These are phyloP conservation scores for Myotis yumanensis DNA, from an alignment of 2,113 vertebrate species.

Conservation along the genomic window DNA sequence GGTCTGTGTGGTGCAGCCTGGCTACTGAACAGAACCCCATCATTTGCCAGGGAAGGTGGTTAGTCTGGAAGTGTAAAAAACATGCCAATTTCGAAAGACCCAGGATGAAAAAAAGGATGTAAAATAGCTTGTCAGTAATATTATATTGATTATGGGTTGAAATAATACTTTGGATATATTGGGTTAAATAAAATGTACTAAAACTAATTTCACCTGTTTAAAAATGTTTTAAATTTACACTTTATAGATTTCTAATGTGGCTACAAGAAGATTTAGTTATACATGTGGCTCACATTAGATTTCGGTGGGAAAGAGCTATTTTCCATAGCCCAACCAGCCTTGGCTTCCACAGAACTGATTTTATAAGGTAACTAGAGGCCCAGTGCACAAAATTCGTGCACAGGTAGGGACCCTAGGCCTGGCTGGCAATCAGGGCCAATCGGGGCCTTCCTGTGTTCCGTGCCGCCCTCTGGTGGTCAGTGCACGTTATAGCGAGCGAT, in stretches of 20 bases:
- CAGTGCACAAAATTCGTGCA: too few relatives aligned
- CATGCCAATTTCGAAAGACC: neutral
- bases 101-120: neutral
- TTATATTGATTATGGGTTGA: neutral
- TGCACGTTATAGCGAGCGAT: too few relatives aligned
- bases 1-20: neutral
- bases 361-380: neutral
- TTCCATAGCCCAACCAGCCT: neutral
- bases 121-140: neutral
- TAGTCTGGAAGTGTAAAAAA: neutral
- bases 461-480: too few relatives aligned
- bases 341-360: neutral
- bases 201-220: conserved; percentile 3
- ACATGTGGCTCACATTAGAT: neutral
- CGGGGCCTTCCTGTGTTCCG: too few relatives aligned
- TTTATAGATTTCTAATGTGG: neutral
- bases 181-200: neutral
- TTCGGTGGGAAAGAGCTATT: neutral
- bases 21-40: neutral
- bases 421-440: too few relatives aligned
- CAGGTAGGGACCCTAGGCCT: too few relatives aligned
- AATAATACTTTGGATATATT: neutral
- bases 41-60: neutral
- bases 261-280: neutral
- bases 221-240: neutral